Evolutionary conservation across 53 echinoderm and acorn worm species (phyloP).

Genomic region (Paracentrotus lividus): DNA sequence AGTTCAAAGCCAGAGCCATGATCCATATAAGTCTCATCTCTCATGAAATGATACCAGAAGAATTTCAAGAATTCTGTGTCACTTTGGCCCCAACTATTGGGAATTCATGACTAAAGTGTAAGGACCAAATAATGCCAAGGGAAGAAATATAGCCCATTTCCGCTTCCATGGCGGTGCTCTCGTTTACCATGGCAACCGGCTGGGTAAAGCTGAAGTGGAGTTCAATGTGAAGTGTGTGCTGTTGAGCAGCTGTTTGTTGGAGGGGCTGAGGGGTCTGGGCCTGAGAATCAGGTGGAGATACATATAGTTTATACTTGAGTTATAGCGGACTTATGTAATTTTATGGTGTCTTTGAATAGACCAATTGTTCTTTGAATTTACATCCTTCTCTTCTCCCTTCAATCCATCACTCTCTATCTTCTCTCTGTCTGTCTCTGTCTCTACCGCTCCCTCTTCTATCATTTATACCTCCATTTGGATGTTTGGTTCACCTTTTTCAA

Average conservation of each 20-base stretch:
- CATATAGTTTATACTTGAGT: no score
- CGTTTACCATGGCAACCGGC: conserved; percentile 34
- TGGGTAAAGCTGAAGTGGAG: conserved; percentile 32
- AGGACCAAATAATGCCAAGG: background rate
- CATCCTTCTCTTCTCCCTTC: background rate
- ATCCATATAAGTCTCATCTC: conserved; percentile 36
- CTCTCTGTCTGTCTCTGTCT: background rate
- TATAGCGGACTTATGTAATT: background rate
- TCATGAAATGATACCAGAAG: conserved; percentile 5
- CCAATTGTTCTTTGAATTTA: background rate
- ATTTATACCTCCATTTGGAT: background rate
- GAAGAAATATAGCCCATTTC: conserved; percentile 19
- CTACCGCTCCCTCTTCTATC: background rate
- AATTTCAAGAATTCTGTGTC: conserved; percentile 16
- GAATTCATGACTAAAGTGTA: conserved; percentile 51
- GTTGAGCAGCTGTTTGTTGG: conserved; percentile 5
- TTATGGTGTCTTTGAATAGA: background rate
- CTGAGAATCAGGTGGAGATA: no score
- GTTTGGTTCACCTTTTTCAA: background rate
- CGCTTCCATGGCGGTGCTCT: conserved; percentile 5
- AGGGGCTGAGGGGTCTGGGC: background rate
- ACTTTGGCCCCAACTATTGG: conserved; percentile 22
- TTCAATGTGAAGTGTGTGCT: background rate
- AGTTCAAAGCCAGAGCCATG: background rate
- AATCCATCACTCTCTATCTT: background rate